These are phyloP conservation scores for Cyaniris semiargus DNA, from an alignment of 2,888 invertebrate genomes.

Conservation along the genomic window DNA sequence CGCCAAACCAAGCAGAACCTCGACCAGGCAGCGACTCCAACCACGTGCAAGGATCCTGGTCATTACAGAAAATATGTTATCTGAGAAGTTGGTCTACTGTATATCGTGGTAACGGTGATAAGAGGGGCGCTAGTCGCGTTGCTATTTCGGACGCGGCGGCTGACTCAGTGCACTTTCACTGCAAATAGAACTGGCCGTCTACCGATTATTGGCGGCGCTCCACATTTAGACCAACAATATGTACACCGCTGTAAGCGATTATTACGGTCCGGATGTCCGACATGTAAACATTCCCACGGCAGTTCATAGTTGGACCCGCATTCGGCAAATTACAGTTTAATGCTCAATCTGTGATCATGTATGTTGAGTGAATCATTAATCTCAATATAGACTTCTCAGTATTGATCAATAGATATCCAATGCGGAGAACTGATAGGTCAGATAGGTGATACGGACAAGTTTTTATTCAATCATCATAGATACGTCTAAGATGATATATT, in stretches of 20 bases:
- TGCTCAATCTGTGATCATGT: background rate
- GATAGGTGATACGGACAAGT: background rate
- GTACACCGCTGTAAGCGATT: conserved; percentile 37
- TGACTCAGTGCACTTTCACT: conserved; percentile 75
- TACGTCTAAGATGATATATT: background rate
- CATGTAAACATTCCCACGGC: conserved; percentile 39
- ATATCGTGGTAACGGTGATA: conserved; percentile 19
- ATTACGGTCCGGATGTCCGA: conserved; percentile 41
- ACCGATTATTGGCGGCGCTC: conserved; percentile 57
- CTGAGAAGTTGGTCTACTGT: background rate
- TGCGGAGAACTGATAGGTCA: background rate
- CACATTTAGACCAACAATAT: conserved; percentile 44
- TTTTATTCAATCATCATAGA: background rate
- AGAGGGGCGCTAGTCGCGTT: conserved; percentile 34
- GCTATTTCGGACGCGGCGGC: conserved; percentile 61
- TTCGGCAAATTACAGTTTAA: background rate
- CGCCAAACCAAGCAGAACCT: too few species aligned
- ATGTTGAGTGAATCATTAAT: background rate
- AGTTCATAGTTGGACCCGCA: conserved; percentile 4
- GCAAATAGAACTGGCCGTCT: conserved; percentile 61
- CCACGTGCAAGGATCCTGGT: too few species aligned
- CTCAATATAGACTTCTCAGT: background rate
- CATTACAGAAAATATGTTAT: too few species aligned
- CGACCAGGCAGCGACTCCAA: too few species aligned
- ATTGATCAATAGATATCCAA: background rate